These are phyloP conservation scores for Himalopsyche anomala DNA, from an alignment of 2,888 invertebrate species.

Conservation along the genomic window DNA sequence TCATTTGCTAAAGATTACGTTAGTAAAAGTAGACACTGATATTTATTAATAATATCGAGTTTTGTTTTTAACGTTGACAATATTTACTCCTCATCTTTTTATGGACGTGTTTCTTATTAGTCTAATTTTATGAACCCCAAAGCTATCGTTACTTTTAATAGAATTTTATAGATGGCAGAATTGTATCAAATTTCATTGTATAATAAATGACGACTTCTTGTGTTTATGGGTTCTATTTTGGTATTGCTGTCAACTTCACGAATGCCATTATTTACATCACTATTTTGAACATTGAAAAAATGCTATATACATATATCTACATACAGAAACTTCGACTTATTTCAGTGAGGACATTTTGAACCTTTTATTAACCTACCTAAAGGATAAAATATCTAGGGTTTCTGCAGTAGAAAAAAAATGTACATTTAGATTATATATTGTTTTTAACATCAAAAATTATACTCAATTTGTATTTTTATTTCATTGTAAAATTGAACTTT, in stretches of 20 bases:
- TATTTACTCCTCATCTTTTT: not conserved
- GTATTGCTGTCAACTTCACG: not conserved
- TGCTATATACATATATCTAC: not conserved
- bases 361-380: too few relatives aligned
- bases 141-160: not conserved
- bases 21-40: too few relatives aligned
- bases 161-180: not conserved
- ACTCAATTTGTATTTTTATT: too few relatives aligned
- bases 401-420: too few relatives aligned
- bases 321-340: not conserved
- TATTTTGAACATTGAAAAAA: not conserved
- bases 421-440: too few relatives aligned
- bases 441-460: too few relatives aligned
- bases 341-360: not conserved
- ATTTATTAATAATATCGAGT: too few relatives aligned
- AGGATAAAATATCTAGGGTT: too few relatives aligned
- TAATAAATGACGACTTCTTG: constrained; percentile 6
- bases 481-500: too few relatives aligned
- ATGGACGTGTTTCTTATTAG: not conserved
- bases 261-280: not conserved
- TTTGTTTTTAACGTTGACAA: too few relatives aligned
- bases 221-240: not conserved
- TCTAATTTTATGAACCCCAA: constrained; percentile 16
- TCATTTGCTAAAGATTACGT: too few relatives aligned
- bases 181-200: not conserved